Evolutionary conservation across 30 jellyfish, hydroid and myxozoan genomes (phyloP), one percentile per base, ranked within the genome.

Genomic region (Clytia hemisphaerica): DNA sequence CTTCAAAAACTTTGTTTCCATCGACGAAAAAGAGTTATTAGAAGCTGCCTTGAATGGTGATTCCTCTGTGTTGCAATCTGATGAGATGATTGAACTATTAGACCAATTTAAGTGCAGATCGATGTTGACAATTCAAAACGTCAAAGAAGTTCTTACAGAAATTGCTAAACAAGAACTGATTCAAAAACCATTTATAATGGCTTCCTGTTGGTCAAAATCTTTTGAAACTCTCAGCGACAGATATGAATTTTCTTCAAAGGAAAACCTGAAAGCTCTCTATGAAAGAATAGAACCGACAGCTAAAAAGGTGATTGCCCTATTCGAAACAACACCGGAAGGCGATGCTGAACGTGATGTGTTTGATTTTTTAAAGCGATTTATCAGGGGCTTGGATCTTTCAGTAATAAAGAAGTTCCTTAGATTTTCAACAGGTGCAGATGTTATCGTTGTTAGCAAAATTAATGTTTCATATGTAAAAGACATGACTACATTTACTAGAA

Each of bases 401-500:
- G 46, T 33, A 34, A 67, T 55, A 33, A 62, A 27, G 40, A 45
- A 58, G 70, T 73, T 73, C 37, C 51, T 75, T 55, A 59, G 55
- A 55, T 75, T 75, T 76, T 38, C 80, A 25, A 75, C 88, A 37
- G 88, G 72, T 49, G 48, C 65, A 37, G 79, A 75, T 61, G 49
- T 75, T 45, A 9, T 75, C 67, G 37, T 63, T 67, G 79, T 40
- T 40, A n/a, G n/a, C n/a, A n/a, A n/a, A n/a, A n/a, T n/a, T n/a
- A n/a, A n/a, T n/a, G n/a, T n/a, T n/a, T n/a, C n/a, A n/a, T n/a
- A n/a, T n/a, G n/a, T n/a, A n/a, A n/a, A n/a, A n/a, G n/a, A n/a
- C n/a, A n/a, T n/a, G n/a, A n/a, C n/a, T n/a, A n/a, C n/a, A n/a
- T n/a, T n/a, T n/a, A n/a, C n/a, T n/a, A n/a, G n/a, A n/a, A n/a